These are phyloP conservation scores for Athalia circularis DNA, from an alignment of 2,888 invertebrate genomes.

Conservation along the genomic window DNA sequence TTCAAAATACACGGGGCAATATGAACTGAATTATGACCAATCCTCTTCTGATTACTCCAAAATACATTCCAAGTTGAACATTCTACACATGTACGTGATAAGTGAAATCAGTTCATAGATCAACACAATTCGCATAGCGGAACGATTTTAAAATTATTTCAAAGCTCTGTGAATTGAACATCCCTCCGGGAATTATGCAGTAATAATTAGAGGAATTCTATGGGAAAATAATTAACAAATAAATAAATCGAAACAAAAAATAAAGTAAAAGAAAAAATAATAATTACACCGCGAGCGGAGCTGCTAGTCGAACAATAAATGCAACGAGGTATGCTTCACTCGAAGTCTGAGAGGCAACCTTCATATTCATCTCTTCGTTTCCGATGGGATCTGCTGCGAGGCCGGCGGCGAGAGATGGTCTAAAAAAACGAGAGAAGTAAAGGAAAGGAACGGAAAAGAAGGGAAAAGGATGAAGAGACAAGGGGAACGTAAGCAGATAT, in stretches of 20 bases:
- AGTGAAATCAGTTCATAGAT: too few species aligned
- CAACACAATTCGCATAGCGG: too few species aligned
- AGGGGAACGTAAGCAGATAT: constrained; percentile 36
- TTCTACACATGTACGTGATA: too few species aligned
- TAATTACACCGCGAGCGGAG: neutral
- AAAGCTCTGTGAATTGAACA: too few species aligned
- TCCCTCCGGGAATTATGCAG: too few species aligned
- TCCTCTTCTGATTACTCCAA: too few species aligned
- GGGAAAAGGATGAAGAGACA: constrained; percentile 44
- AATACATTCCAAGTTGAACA: too few species aligned
- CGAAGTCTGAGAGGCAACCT: constrained; percentile 50
- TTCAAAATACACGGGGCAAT: too few species aligned
- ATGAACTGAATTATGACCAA: too few species aligned
- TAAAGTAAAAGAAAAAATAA: neutral
- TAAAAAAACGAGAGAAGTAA: constrained; percentile 37
- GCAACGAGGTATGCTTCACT: constrained; percentile 59
- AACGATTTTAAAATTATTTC: too few species aligned
- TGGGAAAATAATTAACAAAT: too few species aligned
- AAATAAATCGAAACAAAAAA: neutral
- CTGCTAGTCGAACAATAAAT: constrained; percentile 59
- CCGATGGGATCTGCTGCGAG: constrained; percentile 58
- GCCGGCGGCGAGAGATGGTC: constrained; percentile 50
- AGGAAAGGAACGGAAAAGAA: constrained; percentile 31
- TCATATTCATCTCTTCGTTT: constrained; percentile 52
- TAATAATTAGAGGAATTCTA: too few species aligned